Base-by-base conservation (phyloP, 2,113 vertebrate genomes). In the Zosterops lateralis region DNA sequence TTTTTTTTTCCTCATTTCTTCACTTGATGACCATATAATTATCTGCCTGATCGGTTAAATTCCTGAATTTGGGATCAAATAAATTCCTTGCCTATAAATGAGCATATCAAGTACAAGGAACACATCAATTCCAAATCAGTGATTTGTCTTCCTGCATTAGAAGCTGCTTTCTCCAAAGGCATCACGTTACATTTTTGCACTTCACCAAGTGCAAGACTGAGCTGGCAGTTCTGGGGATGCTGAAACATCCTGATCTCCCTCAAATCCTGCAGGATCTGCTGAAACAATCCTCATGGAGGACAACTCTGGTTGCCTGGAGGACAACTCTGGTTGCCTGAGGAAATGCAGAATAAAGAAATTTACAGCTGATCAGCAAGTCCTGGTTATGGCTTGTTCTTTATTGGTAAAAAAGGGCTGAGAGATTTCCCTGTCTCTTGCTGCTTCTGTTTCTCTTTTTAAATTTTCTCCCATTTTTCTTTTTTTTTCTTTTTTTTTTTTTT, bases 61-160 rank as follows among this genome's bases (percentile, higher is more conserved):
- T 91, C 74, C 78, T 84, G 68, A 75, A 86, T 90, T 85, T 84
- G 72, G 72, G 79, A 93, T 91, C 58, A 60, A 60, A 71, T 48
- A 24, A 50, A 84, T 58, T 56, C 18, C 82, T 90, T 82, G 84
- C 57, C 78, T 82, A 61, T 21, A 84, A 92, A 93, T 51, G 58
- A 94, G 61, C 32, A n/a, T 62, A 88, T 72, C 64, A 40, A 93
- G 75, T 31, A 76, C 82, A 78, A 64, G 87, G 82, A 92, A 91
- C 42, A 9, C 20, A 81, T 80, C 94, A 71, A 88, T 94, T 97
- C 91, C 89, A 89, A 92, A 81, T 86, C 93, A 84, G 57, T 70
- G 89, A 85, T 92, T 93, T 93, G 94, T 93, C 91, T 51, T 57
- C 56, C 77, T 66, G 64, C 67, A 50, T 91, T 84, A 68, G 31